Evolutionary conservation across 1,140 invertebrate genomes (phyloP).

Genomic region (Drosophila pachea): DNA sequence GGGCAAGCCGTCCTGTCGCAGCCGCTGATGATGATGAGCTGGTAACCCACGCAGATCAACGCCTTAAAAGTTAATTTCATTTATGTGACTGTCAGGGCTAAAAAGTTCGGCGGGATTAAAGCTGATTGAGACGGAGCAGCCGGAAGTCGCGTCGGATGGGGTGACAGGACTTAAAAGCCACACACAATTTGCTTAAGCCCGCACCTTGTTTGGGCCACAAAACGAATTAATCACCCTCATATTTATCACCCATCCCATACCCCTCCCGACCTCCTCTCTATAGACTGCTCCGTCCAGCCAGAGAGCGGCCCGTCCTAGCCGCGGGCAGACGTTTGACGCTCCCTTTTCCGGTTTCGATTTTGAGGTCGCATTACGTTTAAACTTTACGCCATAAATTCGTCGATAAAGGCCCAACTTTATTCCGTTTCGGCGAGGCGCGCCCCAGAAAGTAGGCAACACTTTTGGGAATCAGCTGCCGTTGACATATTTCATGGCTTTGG

Average conservation of each 20-base stretch:
- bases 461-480: neutral
- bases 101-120: constrained; percentile 45
- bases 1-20: neutral
- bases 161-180: constrained; percentile 32
- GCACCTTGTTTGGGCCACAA: constrained; percentile 41
- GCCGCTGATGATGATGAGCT: neutral
- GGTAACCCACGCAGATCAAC: constrained; percentile 39
- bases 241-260: constrained; percentile 19
- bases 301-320: constrained; percentile 14
- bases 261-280: neutral
- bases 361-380: constrained; percentile 41
- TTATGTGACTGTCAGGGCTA: constrained; percentile 43
- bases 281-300: neutral
- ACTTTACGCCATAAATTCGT: constrained; percentile 49
- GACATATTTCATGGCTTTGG: neutral
- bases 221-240: constrained; percentile 66
- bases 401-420: neutral
- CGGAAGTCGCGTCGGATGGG: constrained; percentile 48
- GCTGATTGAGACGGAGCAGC: constrained; percentile 50
- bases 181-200: constrained; percentile 44
- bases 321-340: constrained; percentile 23
- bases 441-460: constrained; percentile 23
- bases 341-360: constrained; percentile 36
- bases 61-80: constrained; percentile 59
- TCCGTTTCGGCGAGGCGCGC: neutral